phyloP scores from a whole-genome alignment of 2,113 vertebrate species.

The Hepsetus odoe region DNA sequence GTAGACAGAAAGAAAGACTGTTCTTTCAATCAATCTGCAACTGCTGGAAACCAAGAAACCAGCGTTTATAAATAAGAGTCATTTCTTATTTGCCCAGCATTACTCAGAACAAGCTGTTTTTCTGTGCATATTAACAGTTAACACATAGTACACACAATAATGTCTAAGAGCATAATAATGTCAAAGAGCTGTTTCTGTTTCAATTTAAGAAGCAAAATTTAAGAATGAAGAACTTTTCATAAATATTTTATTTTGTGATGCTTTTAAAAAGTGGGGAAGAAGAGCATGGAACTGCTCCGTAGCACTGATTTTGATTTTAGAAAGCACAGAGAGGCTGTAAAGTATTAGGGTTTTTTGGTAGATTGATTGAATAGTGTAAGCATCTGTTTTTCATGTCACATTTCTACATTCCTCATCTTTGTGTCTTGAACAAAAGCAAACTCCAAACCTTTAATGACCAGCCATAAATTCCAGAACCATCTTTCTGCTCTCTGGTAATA shows the following conservation, averaged over 20 bases:
- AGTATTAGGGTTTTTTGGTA: neutral
- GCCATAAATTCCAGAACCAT: conserved; percentile 18
- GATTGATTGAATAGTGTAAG: neutral
- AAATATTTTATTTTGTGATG: neutral
- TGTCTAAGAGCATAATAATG: too few species aligned
- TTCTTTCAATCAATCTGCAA: neutral
- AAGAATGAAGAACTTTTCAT: neutral
- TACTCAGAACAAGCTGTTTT: neutral
- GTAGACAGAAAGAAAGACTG: neutral
- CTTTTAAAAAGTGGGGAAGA: neutral
- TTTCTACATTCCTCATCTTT: neutral
- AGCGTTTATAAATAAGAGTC: neutral
- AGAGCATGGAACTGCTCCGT: neutral
- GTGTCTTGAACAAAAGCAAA: neutral
- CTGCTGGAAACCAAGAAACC: neutral
- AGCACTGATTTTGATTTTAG: neutral
- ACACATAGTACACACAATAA: neutral
- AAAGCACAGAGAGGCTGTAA: neutral
- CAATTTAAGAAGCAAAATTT: neutral
- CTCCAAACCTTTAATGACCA: neutral
- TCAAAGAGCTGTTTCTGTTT: too few species aligned
- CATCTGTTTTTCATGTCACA: neutral
- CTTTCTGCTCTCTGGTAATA: conserved; percentile 17
- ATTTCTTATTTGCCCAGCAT: neutral
- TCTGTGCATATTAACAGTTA: neutral